A percentile compares a stretch with the other conserved stretches of the same genome.
Evolutionary conservation across 2,113 vertebrate genomes (phyloP).

Genomic region (Calcarius ornatus): DNA sequence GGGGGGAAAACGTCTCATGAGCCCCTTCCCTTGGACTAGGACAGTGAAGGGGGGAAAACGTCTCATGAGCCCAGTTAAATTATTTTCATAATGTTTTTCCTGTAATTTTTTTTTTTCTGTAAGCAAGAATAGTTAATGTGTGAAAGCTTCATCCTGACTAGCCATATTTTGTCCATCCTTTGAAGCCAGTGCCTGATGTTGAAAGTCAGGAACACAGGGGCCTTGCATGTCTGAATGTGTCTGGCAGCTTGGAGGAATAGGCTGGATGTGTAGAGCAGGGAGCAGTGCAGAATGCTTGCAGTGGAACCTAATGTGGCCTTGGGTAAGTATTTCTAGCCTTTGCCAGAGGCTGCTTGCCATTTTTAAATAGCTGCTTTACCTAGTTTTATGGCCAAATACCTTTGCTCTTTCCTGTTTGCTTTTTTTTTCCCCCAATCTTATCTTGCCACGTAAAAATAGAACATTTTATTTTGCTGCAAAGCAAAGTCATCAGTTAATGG

Average conservation of each 20-base stretch:
- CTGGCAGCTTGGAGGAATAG: neutral
- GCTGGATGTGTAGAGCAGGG: neutral
- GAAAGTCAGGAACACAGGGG: neutral
- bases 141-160: neutral
- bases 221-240: neutral
- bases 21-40: neutral
- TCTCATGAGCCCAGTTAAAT: neutral
- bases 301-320: neutral
- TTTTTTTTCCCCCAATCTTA: neutral
- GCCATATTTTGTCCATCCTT: neutral
- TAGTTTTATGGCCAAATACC: neutral
- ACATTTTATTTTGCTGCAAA: neutral
- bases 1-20: neutral
- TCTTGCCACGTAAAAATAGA: neutral
- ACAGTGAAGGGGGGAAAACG: neutral
- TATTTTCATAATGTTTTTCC: neutral
- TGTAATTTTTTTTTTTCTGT: neutral
- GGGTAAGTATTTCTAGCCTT: neutral
- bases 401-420: neutral
- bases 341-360: neutral
- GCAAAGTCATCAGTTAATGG: neutral
- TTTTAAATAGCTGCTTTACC: neutral
- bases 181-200: neutral
- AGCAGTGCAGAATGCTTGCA: neutral
- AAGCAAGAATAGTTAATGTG: neutral